Evolutionary conservation across 2,113 vertebrate species (phyloP).

Genomic region (Procavia capensis): DNA sequence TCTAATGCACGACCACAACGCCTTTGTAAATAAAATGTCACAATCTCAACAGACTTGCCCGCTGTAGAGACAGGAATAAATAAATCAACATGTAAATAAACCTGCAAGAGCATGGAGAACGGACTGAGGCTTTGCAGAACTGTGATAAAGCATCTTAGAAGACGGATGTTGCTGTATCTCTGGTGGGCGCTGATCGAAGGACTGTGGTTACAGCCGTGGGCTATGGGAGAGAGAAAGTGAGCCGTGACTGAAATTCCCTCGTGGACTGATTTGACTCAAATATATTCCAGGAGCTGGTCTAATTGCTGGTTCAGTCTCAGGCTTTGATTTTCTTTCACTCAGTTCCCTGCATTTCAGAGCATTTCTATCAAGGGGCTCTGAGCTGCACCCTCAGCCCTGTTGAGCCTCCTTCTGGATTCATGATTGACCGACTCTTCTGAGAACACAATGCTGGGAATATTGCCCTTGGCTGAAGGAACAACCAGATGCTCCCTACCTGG

Average conservation of each 20-base stretch:
- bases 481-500: not conserved
- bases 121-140: constrained; percentile 79
- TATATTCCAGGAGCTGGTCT: constrained; percentile 77
- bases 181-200: constrained; percentile 73
- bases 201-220: constrained; percentile 51
- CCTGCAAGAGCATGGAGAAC: constrained; percentile 42
- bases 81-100: constrained; percentile 86
- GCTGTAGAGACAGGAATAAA: constrained; percentile 73
- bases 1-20: constrained; percentile 63
- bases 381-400: constrained; percentile 11
- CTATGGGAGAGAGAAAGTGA: constrained; percentile 50
- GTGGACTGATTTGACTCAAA: constrained; percentile 82
- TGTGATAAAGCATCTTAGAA: constrained; percentile 80
- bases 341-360: constrained; percentile 74
- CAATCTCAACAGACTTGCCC: constrained; percentile 75
- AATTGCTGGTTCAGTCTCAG: constrained; percentile 81
- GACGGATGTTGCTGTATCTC: constrained; percentile 56
- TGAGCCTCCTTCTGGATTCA: constrained; percentile 18
- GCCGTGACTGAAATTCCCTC: constrained; percentile 75
- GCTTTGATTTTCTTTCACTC: constrained; percentile 76
- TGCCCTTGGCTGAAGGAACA: not conserved
- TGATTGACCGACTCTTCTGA: not conserved
- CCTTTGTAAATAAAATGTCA: constrained; percentile 83
- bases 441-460: not conserved
- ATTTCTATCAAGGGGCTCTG: not conserved